Percentiles rank a stretch among this genome's conserved stretches.
phyloP scores from a whole-genome alignment of 1,140 invertebrate species.

The Akabosia matsudoensis region DNA sequence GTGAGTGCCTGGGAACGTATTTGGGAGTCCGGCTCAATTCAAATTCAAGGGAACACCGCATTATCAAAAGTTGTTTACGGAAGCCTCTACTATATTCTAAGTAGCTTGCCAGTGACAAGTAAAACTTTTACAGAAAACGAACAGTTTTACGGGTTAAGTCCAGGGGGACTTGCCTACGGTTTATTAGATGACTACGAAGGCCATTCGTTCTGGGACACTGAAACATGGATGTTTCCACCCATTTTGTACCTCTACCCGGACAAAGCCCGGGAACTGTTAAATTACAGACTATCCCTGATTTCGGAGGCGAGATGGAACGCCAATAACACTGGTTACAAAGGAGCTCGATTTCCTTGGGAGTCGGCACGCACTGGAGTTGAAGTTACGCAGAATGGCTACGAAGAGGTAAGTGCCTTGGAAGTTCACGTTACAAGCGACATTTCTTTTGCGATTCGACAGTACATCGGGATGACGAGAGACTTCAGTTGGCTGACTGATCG shows the following conservation, averaged over 20 bases:
- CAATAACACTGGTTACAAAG: constrained; percentile 49
- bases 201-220: constrained; percentile 56
- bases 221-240: constrained; percentile 55
- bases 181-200: constrained; percentile 48
- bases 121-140: constrained; percentile 33
- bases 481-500: constrained; percentile 40
- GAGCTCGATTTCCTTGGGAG: constrained; percentile 55
- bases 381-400: constrained; percentile 47
- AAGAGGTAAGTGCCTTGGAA: constrained; percentile 37
- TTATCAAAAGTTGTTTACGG: constrained; percentile 51
- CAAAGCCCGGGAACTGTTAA: constrained; percentile 47
- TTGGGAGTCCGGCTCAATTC: constrained; percentile 29
- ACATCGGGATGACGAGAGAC: constrained; percentile 48
- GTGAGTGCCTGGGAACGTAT: constrained; percentile 36
- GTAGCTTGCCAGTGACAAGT: constrained; percentile 49
- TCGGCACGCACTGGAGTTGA: constrained; percentile 50
- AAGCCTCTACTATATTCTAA: constrained; percentile 53
- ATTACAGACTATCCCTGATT: constrained; percentile 47
- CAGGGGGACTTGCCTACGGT: constrained; percentile 46
- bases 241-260: constrained; percentile 52
- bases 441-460: constrained; percentile 52
- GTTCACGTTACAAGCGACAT: constrained; percentile 54
- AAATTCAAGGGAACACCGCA: constrained; percentile 42
- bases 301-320: constrained; percentile 49
- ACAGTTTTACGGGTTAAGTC: constrained; percentile 47